A percentile compares a stretch with the other conserved stretches of the same genome.
These are phyloP conservation scores for Phyto melanocephala DNA, from an alignment of 2,888 invertebrate genomes.

Conservation along the genomic window DNA sequence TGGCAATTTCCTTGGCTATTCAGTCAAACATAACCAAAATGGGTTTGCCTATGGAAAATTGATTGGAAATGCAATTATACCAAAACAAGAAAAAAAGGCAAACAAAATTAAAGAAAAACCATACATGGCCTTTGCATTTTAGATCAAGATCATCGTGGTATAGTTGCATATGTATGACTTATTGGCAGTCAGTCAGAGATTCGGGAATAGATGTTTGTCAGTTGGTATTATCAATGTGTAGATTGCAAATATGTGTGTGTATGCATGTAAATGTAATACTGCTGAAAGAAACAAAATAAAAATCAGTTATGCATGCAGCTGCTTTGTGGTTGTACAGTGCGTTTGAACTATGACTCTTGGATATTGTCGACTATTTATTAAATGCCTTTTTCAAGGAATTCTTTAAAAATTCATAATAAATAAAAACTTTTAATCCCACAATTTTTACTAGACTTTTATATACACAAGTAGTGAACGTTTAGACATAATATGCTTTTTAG, in stretches of 20 bases:
- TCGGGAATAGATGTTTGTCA: not conserved
- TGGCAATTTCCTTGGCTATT: constrained; percentile 52
- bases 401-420: too few species aligned
- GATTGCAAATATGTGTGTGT: not conserved
- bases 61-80: constrained; percentile 57
- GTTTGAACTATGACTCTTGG: too few species aligned
- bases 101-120: not conserved
- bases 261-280: not conserved
- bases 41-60: constrained; percentile 53
- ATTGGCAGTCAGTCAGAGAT: not conserved
- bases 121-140: constrained; percentile 17
- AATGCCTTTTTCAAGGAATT: too few species aligned
- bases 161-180: not conserved
- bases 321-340: not conserved
- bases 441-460: too few species aligned
- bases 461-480: too few species aligned
- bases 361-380: too few species aligned
- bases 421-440: too few species aligned
- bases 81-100: not conserved
- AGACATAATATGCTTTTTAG: too few species aligned
- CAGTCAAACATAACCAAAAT: constrained; percentile 52
- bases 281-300: not conserved
- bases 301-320: constrained; percentile 34
- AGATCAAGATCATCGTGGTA: constrained; percentile 6
- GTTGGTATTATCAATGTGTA: constrained; percentile 2